Evolutionary conservation across 2,113 vertebrate genomes (phyloP), one percentile per base, ranked within the genome.

Genomic region (Numenius arquata): DNA sequence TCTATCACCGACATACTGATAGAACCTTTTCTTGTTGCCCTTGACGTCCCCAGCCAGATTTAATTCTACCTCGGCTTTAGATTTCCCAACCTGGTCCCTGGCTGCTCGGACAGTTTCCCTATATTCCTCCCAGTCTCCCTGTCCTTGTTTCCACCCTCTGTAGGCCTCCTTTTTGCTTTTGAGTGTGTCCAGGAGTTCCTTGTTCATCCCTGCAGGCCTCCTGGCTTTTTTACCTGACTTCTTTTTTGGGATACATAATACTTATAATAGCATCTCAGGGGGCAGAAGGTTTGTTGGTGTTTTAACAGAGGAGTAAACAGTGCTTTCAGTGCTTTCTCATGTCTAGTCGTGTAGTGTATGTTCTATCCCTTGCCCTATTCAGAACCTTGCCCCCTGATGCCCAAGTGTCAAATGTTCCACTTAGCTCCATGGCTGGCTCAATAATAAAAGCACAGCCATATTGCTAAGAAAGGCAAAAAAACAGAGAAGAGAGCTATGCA

Each of bases 271-370:
- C 61, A 93, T 78, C 90, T 89, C 61, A 50, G 85, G 89, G 89
- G 90, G 8, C 45, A 9, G 15, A 11, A 4, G 18, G 85, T 88
- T 85, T 94, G 75, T 95, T 95, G 77, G 66, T 72, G 85, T 87
- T 83, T 82, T 61, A 59, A 94, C 74, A 88, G 63, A 75, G 85
- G 95, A 96, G 50, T 91, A 95, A 95, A 89, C 71, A 96, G 11
- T 75, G 4, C n/a, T 68, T 48, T 87, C 17, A 82, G 47, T 53
- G 71, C 87, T 91, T 94, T 80, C 71, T 92, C 78, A 10, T 13
- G 55, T 91, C 70, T 93, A 66, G 55, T 70, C 38, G 75, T 48
- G 45, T 67, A 66, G 80, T 88, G 83, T 82, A 82, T 63, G 34
- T 91, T 93, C 92, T 81, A 86, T 79, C 76, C 79, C 70, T 80